These are phyloP conservation scores for Mesembrinibis cayennensis DNA, from an alignment of 2,113 vertebrate species.

Conservation along the genomic window DNA sequence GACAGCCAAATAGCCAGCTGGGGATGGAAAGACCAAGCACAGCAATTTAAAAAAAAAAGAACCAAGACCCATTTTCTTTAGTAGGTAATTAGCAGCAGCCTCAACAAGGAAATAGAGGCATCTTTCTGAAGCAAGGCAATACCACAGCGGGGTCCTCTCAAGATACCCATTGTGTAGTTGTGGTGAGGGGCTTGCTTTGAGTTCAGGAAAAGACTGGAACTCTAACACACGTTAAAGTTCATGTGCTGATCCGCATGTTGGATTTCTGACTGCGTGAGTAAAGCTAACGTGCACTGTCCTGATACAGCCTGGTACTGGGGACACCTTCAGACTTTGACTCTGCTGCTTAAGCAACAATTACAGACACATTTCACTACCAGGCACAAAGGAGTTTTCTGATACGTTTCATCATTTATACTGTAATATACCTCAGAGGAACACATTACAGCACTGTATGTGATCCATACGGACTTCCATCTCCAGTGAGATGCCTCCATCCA, in stretches of 20 bases:
- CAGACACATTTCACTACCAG: neutral
- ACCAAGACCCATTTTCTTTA: neutral
- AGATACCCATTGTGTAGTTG: neutral
- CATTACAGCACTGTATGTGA: neutral
- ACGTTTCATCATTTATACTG: neutral
- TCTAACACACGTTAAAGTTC: neutral
- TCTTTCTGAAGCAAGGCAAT: neutral
- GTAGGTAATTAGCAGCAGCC: neutral
- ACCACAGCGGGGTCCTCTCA: neutral
- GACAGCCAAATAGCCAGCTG: neutral
- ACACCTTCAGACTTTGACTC: neutral
- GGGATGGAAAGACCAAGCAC: neutral
- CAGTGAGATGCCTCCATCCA: neutral
- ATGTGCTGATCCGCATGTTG: neutral
- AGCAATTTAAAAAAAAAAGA: neutral
- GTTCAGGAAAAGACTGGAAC: neutral
- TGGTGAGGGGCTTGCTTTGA: neutral
- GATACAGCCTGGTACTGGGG: neutral
- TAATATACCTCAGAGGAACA: neutral
- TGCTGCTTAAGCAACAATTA: neutral
- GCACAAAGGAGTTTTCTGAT: neutral
- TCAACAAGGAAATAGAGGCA: neutral
- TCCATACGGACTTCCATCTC: neutral
- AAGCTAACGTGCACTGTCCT: neutral
- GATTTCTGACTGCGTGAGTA: neutral